These are phyloP conservation scores for Ceratotherium simum DNA, from an alignment of 2,113 vertebrate species.

Conservation along the genomic window DNA sequence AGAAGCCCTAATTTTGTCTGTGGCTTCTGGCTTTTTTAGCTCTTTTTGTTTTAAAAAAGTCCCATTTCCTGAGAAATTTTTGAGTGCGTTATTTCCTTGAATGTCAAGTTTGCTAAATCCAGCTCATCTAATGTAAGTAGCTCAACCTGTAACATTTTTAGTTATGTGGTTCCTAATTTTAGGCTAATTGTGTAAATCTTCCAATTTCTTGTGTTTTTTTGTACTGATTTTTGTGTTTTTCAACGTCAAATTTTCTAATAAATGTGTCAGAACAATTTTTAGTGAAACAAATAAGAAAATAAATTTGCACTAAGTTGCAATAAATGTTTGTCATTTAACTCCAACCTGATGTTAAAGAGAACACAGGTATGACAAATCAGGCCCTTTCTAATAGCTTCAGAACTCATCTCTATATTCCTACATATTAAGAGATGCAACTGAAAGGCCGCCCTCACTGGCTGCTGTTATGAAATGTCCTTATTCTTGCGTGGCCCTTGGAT, in stretches of 20 bases:
- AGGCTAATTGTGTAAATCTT: slow-evolving; percentile 18
- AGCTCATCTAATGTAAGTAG: slow-evolving; percentile 48
- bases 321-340: not conserved
- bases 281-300: slow-evolving; percentile 9
- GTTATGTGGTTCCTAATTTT: slow-evolving; percentile 20
- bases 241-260: not conserved
- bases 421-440: slow-evolving; percentile 1
- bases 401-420: slow-evolving; percentile 49
- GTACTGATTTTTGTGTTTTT: not conserved
- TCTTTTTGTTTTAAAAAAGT: not conserved
- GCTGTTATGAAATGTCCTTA: slow-evolving; percentile 49
- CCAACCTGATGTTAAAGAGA: not conserved
- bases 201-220: slow-evolving; percentile 10
- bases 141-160: not conserved
- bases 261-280: slow-evolving; percentile 47
- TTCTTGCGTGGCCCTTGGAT: slow-evolving; percentile 28
- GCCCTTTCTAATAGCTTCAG: slow-evolving; percentile 38
- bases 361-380: not conserved
- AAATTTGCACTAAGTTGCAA: not conserved
- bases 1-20: slow-evolving; percentile 54
- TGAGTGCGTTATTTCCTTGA: slow-evolving; percentile 55
- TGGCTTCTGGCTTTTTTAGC: slow-evolving; percentile 55
- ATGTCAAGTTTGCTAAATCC: slow-evolving; percentile 52
- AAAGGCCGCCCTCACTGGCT: slow-evolving; percentile 7
- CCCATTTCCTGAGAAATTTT: slow-evolving; percentile 63